Conservation (phyloP, 2,797 vertebrate genomes). For the Phalloptychus januarius region DNA sequence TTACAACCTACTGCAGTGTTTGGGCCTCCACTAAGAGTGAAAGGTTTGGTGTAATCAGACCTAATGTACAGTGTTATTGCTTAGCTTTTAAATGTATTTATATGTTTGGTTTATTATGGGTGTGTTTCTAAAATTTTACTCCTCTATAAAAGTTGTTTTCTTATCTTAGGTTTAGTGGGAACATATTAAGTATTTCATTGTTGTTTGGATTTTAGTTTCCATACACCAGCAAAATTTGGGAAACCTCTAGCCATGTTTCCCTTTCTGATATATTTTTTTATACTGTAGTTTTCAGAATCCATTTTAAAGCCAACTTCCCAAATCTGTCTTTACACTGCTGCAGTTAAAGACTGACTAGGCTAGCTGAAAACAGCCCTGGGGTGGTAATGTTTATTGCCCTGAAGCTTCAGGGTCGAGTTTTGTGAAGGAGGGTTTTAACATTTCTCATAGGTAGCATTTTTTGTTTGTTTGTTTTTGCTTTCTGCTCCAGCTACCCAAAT, state of each 20-base stretch:
- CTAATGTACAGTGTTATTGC: neutral
- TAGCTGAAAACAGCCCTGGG: neutral
- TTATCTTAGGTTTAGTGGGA: neutral
- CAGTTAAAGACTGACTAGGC: neutral
- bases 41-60: constrained; percentile 23
- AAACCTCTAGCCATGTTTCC: neutral
- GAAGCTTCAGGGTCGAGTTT: neutral
- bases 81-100: neutral
- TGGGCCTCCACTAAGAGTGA: neutral
- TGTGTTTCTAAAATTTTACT: neutral
- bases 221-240: neutral
- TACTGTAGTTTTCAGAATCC: neutral
- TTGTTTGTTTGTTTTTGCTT: neutral
- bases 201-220: neutral
- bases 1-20: neutral
- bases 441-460: neutral
- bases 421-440: neutral
- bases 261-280: neutral
- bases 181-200: neutral
- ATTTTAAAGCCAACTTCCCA: neutral
- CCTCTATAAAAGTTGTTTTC: neutral
- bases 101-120: neutral
- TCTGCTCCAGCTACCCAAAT: neutral
- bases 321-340: neutral
- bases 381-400: neutral